Percentiles rank a stretch among this genome's conserved stretches.
phyloP scores from a whole-genome alignment of 2,113 vertebrate genomes.

The Amphiprion percula region DNA sequence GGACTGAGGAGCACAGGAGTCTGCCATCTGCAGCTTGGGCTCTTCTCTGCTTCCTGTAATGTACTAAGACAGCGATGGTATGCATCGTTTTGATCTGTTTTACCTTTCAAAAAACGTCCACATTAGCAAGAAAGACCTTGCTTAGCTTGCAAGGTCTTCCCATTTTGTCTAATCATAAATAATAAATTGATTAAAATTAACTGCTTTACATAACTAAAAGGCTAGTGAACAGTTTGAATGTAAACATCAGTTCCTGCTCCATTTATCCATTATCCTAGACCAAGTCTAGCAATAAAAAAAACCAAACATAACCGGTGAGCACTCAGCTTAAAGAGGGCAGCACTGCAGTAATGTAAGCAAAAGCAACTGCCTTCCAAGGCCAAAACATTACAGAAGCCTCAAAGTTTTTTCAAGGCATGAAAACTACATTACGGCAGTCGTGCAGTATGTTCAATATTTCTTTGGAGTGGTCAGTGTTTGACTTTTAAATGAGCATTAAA shows the following conservation, averaged over 20 bases:
- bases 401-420: not conserved
- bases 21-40: not conserved
- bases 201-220: slow-evolving; percentile 41
- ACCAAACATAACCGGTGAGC: slow-evolving; percentile 2
- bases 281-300: slow-evolving; percentile 23
- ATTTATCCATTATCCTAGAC: slow-evolving; percentile 15
- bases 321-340: slow-evolving; percentile 29
- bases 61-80: not conserved
- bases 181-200: slow-evolving; percentile 46
- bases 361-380: slow-evolving; percentile 3
- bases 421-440: slow-evolving; percentile 19
- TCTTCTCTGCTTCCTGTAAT: not conserved
- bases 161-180: slow-evolving; percentile 39
- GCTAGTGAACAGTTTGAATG: slow-evolving; percentile 17
- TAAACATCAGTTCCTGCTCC: slow-evolving; percentile 30
- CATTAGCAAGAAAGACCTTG: slow-evolving; percentile 27
- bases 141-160: slow-evolving; percentile 32
- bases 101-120: slow-evolving; percentile 17
- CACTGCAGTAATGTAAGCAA: slow-evolving; percentile 1
- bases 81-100: slow-evolving; percentile 2
- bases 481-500: slow-evolving; percentile 9
- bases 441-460: not conserved
- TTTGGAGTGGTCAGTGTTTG: not conserved
- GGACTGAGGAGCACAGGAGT: slow-evolving; percentile 2
- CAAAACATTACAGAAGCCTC: slow-evolving; percentile 11